phyloP scores from a whole-genome alignment of 2,797 vertebrate species.

The Protosalanx chinensis region DNA sequence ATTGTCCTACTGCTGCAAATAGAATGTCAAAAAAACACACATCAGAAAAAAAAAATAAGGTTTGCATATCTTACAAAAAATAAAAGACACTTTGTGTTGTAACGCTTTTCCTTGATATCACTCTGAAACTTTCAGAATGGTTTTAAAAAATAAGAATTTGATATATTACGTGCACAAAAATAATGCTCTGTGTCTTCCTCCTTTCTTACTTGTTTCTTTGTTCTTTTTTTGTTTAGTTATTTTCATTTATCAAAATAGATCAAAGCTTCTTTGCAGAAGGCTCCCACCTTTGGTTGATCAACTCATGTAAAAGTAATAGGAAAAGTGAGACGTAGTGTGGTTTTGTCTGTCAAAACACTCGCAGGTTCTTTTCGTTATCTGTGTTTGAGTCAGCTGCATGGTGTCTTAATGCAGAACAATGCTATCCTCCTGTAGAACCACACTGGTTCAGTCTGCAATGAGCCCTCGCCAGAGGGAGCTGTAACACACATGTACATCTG shows the following conservation, averaged over 20 bases:
- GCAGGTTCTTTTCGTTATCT: conserved; percentile 69
- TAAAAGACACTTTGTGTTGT: conserved; percentile 74
- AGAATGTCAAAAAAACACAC: conserved; percentile 68
- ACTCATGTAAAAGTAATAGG: conserved; percentile 65
- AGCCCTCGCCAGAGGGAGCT: conserved; percentile 51
- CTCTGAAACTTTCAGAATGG: conserved; percentile 71
- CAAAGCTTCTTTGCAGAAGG: conserved; percentile 66
- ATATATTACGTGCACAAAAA: conserved; percentile 74
- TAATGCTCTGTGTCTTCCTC: conserved; percentile 68
- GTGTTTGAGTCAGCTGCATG: conserved; percentile 63
- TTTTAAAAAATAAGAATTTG: conserved; percentile 69
- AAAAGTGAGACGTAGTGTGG: conserved; percentile 56
- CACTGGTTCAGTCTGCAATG: conserved; percentile 50
- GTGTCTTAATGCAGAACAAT: conserved; percentile 51
- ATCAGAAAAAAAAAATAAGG: conserved; percentile 64
- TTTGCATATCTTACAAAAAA: conserved; percentile 77
- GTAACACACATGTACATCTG: conserved; percentile 22
- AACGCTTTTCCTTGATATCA: conserved; percentile 65
- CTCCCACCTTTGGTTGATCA: conserved; percentile 50
- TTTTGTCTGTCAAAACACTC: conserved; percentile 49
- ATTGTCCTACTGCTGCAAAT: conserved; percentile 62
- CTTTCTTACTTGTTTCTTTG: conserved; percentile 34
- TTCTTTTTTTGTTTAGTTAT: conserved; percentile 46
- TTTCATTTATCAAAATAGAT: conserved; percentile 81
- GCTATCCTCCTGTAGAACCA: conserved; percentile 56